These are phyloP conservation scores for Troides oblongomaculatus DNA, from an alignment of 2,888 invertebrate genomes.

Conservation along the genomic window DNA sequence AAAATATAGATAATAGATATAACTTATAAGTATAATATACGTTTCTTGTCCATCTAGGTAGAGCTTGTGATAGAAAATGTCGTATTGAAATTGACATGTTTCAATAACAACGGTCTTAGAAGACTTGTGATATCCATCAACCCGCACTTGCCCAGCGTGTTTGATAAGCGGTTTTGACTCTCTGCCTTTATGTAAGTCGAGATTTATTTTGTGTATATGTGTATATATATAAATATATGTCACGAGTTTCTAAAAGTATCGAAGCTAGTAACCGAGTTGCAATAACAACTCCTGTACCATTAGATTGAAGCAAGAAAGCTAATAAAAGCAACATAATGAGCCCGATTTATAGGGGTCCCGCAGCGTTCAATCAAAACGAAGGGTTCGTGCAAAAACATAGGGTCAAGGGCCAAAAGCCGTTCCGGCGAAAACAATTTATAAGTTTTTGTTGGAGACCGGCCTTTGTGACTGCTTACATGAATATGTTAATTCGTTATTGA, in stretches of 20 bases:
- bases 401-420: slow-evolving; percentile 19
- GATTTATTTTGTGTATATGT: too few relatives aligned
- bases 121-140: too few relatives aligned
- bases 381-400: slow-evolving; percentile 19
- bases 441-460: slow-evolving; percentile 26
- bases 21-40: too few relatives aligned
- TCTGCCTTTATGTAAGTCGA: too few relatives aligned
- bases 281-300: not conserved
- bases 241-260: not conserved
- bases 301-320: not conserved
- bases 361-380: slow-evolving; percentile 21
- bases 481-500: slow-evolving; percentile 27
- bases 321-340: slow-evolving; percentile 13
- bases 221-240: too few relatives aligned
- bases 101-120: too few relatives aligned
- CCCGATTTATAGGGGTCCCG: slow-evolving; percentile 7
- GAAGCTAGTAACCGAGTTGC: not conserved
- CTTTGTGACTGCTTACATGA: slow-evolving; percentile 25
- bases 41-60: too few relatives aligned
- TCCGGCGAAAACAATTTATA: slow-evolving; percentile 26
- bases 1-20: too few relatives aligned
- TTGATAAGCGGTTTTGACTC: too few relatives aligned
- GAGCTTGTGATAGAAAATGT: too few relatives aligned
- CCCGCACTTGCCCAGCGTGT: too few relatives aligned
- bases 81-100: too few relatives aligned